These are phyloP conservation scores for Panagrolaimus sp. DNA, from an alignment of 1,140 invertebrate genomes.

Conservation along the genomic window DNA sequence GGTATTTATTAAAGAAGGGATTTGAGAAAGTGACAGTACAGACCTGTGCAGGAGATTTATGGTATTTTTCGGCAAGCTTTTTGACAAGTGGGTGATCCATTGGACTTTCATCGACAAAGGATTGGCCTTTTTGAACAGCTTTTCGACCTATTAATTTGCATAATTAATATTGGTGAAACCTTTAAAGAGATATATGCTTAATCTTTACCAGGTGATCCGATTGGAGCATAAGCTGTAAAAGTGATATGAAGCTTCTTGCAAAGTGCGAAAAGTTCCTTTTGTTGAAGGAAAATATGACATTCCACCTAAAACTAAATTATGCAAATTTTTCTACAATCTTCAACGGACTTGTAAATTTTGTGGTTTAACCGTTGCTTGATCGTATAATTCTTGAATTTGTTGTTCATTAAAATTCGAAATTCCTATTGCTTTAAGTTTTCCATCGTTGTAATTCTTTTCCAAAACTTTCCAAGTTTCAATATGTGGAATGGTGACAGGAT, in stretches of 20 bases:
- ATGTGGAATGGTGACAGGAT: slow-evolving; percentile 20
- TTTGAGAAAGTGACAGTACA: too few species aligned
- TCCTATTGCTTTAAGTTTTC: slow-evolving; percentile 60
- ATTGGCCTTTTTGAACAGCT: background rate
- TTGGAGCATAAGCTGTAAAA: slow-evolving; percentile 57
- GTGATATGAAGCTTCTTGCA: slow-evolving; percentile 50
- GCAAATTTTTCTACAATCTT: background rate
- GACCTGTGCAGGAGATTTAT: background rate
- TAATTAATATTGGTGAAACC: too few species aligned
- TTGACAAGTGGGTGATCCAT: background rate
- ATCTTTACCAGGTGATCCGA: slow-evolving; percentile 57
- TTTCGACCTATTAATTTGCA: background rate
- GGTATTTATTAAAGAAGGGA: too few species aligned
- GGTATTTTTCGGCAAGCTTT: background rate
- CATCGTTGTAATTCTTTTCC: slow-evolving; percentile 57
- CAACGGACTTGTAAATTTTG: slow-evolving; percentile 24
- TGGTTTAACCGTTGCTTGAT: slow-evolving; percentile 30
- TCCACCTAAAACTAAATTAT: slow-evolving; percentile 26
- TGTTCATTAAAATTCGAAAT: slow-evolving; percentile 60
- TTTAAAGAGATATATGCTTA: too few species aligned
- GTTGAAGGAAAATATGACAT: slow-evolving; percentile 19
- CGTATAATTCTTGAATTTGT: slow-evolving; percentile 48
- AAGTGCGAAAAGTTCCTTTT: slow-evolving; percentile 16
- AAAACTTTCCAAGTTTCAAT: slow-evolving; percentile 51
- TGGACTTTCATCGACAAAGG: background rate